phyloP scores from a whole-genome alignment of 2,113 vertebrate species.

The Mormyrus lacerda region DNA sequence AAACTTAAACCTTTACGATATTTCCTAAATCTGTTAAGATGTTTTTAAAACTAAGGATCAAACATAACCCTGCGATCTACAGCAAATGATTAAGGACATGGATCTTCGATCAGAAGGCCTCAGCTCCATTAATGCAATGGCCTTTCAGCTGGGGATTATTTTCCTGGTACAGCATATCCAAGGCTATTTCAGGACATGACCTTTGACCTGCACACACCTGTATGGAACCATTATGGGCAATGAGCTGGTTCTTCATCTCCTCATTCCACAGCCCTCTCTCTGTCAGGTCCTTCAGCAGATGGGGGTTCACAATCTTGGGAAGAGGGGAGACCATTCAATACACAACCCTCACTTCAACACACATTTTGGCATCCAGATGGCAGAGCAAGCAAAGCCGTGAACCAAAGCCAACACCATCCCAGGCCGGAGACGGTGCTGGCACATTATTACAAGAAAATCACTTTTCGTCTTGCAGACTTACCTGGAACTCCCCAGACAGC shows the following conservation, averaged over 20 bases:
- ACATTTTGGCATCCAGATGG: not conserved
- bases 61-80: not conserved
- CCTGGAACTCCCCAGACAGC: slow-evolving; percentile 96
- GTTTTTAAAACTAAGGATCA: not conserved
- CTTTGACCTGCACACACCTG: slow-evolving; percentile 62
- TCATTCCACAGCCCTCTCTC: slow-evolving; percentile 85
- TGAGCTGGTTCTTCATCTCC: slow-evolving; percentile 96
- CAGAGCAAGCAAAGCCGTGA: not conserved
- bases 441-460: not conserved
- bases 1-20: not conserved
- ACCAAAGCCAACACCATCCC: not conserved
- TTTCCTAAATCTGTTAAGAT: not conserved
- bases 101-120: not conserved
- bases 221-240: slow-evolving; percentile 85
- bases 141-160: not conserved
- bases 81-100: not conserved
- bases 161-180: not conserved
- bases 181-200: not conserved
- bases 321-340: not conserved
- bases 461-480: slow-evolving; percentile 36
- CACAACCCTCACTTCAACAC: not conserved
- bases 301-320: slow-evolving; percentile 86
- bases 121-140: not conserved
- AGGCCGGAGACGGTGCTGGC: not conserved
- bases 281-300: slow-evolving; percentile 91